These are phyloP conservation scores for Erebia palarica DNA, from an alignment of 2,888 invertebrate species.

Conservation along the genomic window DNA sequence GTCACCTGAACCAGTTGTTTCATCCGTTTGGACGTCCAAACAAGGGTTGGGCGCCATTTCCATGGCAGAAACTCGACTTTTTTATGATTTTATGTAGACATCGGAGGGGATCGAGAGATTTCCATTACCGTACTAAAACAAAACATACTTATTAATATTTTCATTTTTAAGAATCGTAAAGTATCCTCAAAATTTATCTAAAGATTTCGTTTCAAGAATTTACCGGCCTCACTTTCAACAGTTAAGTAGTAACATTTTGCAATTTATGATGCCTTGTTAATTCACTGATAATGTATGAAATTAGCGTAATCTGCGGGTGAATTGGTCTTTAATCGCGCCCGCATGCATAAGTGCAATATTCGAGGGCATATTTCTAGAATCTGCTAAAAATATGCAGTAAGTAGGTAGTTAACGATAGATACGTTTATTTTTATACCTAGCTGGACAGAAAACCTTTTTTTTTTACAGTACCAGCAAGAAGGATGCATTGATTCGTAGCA, in stretches of 20 bases:
- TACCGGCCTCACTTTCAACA: background rate
- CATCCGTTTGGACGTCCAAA: constrained; percentile 49
- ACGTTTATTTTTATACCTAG: constrained; percentile 10
- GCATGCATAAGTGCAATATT: constrained; percentile 61
- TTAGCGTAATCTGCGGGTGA: constrained; percentile 74
- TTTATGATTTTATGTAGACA: too few relatives aligned
- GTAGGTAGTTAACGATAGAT: background rate
- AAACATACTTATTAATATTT: too few relatives aligned
- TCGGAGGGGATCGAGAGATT: too few relatives aligned
- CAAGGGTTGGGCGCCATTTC: constrained; percentile 18
- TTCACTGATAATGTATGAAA: constrained; percentile 35
- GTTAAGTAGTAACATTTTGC: background rate
- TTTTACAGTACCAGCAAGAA: background rate
- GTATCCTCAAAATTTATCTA: too few relatives aligned
- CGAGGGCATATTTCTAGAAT: constrained; percentile 62
- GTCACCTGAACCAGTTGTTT: constrained; percentile 61
- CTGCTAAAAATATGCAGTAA: constrained; percentile 40
- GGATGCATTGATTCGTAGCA: too few relatives aligned
- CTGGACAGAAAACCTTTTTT: background rate
- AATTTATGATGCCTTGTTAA: background rate
- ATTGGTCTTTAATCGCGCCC: constrained; percentile 65
- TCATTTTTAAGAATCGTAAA: too few relatives aligned
- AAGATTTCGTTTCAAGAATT: too few relatives aligned
- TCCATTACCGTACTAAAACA: too few relatives aligned
- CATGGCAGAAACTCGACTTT: constrained; percentile 10